A percentile compares a stretch with the other conserved stretches of the same genome.
Evolutionary conservation across 1,140 invertebrate species (phyloP).

Genomic region (Musca vetustissima): DNA sequence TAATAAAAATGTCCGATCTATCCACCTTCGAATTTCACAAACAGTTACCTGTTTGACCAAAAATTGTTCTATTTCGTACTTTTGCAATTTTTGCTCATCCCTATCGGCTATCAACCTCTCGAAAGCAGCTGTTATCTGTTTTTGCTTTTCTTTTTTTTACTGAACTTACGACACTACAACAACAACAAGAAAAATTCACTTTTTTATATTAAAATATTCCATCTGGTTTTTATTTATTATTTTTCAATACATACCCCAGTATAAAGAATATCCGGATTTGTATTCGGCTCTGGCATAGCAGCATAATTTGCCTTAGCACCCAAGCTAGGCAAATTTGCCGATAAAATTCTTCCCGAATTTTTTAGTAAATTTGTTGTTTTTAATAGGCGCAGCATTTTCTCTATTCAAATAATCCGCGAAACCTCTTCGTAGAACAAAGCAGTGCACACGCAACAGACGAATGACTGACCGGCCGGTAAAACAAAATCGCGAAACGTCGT

Average conservation of each 20-base stretch:
- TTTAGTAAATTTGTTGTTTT: slow-evolving; percentile 36
- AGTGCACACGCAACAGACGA: background rate
- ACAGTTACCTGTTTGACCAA: too few relatives aligned
- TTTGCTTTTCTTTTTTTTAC: too few relatives aligned
- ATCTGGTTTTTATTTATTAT: too few relatives aligned
- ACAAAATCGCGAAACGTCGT: background rate
- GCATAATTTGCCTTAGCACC: slow-evolving; percentile 36
- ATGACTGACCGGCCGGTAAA: background rate
- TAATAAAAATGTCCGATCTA: too few relatives aligned
- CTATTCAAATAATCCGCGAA: background rate
- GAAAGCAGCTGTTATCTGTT: too few relatives aligned
- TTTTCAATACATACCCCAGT: slow-evolving; percentile 42
- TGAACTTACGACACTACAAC: too few relatives aligned
- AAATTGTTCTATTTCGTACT: too few relatives aligned
- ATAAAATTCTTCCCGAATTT: slow-evolving; percentile 30
- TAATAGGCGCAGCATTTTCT: slow-evolving; percentile 44
- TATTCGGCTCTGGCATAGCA: slow-evolving; percentile 42
- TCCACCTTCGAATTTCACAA: too few relatives aligned
- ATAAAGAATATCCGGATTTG: slow-evolving; percentile 45
- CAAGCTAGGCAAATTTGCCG: slow-evolving; percentile 33
- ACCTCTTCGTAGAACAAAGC: background rate
- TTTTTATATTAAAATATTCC: too few relatives aligned
- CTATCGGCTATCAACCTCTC: too few relatives aligned
- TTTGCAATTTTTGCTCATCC: too few relatives aligned
- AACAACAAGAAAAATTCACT: too few relatives aligned